A percentile compares a stretch with the other conserved stretches of the same genome.
Evolutionary conservation across 2,113 vertebrate species (phyloP).

Genomic region (Corynorhinus townsendii): DNA sequence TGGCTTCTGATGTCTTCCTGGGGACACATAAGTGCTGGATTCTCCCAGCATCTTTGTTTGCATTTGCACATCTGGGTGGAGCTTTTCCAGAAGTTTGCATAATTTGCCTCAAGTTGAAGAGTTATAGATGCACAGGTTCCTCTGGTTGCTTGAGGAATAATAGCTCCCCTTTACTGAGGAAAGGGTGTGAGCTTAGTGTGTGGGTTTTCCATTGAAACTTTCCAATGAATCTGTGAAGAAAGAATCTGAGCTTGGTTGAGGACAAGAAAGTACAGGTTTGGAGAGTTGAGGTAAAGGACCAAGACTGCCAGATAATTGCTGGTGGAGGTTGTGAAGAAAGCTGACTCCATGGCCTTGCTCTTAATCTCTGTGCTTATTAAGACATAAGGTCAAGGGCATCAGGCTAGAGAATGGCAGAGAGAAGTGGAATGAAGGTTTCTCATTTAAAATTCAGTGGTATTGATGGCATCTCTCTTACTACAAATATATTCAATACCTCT

Average conservation of each 20-base stretch:
- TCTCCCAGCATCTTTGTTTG: background rate
- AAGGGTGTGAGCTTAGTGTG: background rate
- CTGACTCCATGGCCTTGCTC: background rate
- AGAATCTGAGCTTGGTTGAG: background rate
- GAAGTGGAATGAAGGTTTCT: background rate
- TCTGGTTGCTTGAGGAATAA: background rate
- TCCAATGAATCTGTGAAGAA: background rate
- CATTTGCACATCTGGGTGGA: background rate
- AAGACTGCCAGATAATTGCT: too few relatives aligned
- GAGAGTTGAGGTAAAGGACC: background rate
- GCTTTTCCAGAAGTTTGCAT: background rate
- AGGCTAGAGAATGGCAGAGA: background rate
- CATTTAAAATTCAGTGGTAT: background rate
- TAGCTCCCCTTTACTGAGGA: background rate
- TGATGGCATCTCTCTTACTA: background rate
- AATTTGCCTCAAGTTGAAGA: background rate
- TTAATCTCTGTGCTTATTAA: background rate
- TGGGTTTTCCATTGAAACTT: background rate
- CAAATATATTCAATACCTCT: background rate
- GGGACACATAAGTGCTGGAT: background rate
- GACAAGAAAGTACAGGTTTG: background rate
- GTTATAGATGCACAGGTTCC: background rate
- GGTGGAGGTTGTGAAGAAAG: background rate
- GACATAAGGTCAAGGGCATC: rapidly evolving
- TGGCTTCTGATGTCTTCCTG: background rate